Percentiles rank a stretch among this genome's conserved stretches.
Conservation (phyloP, 30 jellyfish, hydroid and myxozoan genomes). For the Nemopilema nomurai region DNA sequence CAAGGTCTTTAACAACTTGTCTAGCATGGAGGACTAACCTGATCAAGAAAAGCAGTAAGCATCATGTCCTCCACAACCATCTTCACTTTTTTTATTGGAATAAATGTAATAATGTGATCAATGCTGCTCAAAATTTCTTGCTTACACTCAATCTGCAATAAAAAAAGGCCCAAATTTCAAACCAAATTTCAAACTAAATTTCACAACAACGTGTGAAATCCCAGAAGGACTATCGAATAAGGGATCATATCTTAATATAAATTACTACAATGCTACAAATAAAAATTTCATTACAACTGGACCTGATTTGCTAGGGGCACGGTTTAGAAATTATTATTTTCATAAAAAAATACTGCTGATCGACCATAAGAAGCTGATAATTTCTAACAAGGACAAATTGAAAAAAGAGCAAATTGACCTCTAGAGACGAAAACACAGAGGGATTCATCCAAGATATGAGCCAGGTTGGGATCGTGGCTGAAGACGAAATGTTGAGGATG, state of each 20-base stretch:
- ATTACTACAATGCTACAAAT: no score
- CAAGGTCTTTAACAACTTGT: background rate
- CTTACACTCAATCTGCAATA: constrained; percentile 14
- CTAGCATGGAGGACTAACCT: background rate
- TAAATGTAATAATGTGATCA: background rate
- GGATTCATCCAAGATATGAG: constrained; percentile 63
- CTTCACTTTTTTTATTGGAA: constrained; percentile 45
- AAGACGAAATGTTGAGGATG: constrained; percentile 14
- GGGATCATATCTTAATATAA: no score
- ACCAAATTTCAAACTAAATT: background rate
- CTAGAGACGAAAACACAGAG: constrained; percentile 43
- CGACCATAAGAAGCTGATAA: no score
- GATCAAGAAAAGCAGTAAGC: constrained; percentile 11
- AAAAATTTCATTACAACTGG: no score
- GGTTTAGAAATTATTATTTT: background rate
- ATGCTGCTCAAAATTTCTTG: constrained; percentile 16
- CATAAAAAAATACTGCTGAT: no score
- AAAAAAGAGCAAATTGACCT: background rate
- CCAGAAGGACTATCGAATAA: background rate
- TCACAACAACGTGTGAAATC: background rate
- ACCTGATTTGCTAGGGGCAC: background rate
- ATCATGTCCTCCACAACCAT: constrained; percentile 29
- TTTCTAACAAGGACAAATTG: no score
- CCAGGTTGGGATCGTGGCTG: constrained; percentile 56
- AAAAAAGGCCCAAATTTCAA: no score